Base-by-base conservation (phyloP, 2,888 invertebrate species). In the Dendrolimus houi region DNA sequence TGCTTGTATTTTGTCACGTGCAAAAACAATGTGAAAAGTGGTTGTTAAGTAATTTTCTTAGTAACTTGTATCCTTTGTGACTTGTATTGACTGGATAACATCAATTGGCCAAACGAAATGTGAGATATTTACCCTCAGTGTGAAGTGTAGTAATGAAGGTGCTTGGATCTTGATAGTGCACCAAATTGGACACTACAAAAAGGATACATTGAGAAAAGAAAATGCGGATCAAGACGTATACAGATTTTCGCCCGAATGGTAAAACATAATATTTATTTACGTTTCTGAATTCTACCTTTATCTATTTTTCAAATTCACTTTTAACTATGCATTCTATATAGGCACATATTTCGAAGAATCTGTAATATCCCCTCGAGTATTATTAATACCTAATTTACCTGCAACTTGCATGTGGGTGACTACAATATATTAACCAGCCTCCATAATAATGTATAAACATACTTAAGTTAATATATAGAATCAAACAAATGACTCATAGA, bases 21-120 rank as follows among this genome's bases (percentile, higher is more conserved):
- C 87, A 89, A 89, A 88, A 88, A 89, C 88, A 90, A 90, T 90
- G 90, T 89, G 87, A 85, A 89, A 85, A 92, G 92, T 92, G 91
- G 91, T 86, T 92, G 92, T 86, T 91, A 91, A 85, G 74, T 69
- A 70, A 75, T 79, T 85, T 86, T 87, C 88, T 70, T 65, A 87
- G 85, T 87, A 89, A 78, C 83, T 87, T 85, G 86, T 89, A 87
- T 88, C 88, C 90, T 88, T 89, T 89, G 81, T 85, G 85, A 86
- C 78, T 78, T 70, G 62, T 70, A 57, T 66, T 71, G 66, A 64
- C 60, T 66, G 57, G 64, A 65, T 65, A 70, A 65, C 74, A 82
- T 81, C 75, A 72, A 80, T 75, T 71, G 71, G 64, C 78, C 78
- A 83, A 83, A 78, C 77, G 81, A 84, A 86, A 88, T 88, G 85